Percentiles rank a stretch among this genome's conserved stretches.
Evolutionary conservation across 2,888 invertebrate genomes (phyloP).

Genomic region (Myathropa florea): DNA sequence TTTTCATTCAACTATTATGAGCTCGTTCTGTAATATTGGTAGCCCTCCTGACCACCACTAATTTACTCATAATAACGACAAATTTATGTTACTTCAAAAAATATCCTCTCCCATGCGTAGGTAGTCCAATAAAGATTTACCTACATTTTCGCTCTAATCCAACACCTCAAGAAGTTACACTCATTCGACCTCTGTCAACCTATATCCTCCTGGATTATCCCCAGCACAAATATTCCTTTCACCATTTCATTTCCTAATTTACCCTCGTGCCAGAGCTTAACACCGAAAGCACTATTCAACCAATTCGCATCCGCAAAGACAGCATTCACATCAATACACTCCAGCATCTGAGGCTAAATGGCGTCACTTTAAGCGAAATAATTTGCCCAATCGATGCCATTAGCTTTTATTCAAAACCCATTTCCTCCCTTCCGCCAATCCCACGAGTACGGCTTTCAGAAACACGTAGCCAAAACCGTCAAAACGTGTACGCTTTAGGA

Average conservation of each 20-base stretch:
- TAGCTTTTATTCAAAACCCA: slow-evolving; percentile 67
- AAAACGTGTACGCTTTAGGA: slow-evolving; percentile 64
- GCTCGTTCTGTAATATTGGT: too few relatives aligned
- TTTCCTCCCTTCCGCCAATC: slow-evolving; percentile 13
- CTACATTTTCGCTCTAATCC: too few relatives aligned
- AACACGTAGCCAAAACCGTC: slow-evolving; percentile 54
- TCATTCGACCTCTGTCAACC: neutral
- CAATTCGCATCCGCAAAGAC: neutral
- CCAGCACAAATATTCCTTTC: neutral
- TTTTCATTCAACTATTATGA: too few relatives aligned
- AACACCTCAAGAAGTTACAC: neutral
- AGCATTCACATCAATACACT: slow-evolving; percentile 19
- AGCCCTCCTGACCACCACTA: neutral
- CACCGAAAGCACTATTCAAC: slow-evolving; percentile 22
- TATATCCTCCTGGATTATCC: neutral
- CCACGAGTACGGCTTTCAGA: slow-evolving; percentile 4
- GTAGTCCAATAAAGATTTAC: neutral
- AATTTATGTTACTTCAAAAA: neutral
- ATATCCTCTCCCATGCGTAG: neutral
- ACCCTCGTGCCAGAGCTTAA: neutral
- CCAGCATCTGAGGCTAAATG: slow-evolving; percentile 33
- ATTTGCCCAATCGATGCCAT: slow-evolving; percentile 65
- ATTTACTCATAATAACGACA: neutral
- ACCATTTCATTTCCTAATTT: slow-evolving; percentile 6
- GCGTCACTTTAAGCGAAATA: slow-evolving; percentile 48